These are phyloP conservation scores for Leptoteleia sp. DNA, from an alignment of 1,140 invertebrate genomes.

Conservation along the genomic window DNA sequence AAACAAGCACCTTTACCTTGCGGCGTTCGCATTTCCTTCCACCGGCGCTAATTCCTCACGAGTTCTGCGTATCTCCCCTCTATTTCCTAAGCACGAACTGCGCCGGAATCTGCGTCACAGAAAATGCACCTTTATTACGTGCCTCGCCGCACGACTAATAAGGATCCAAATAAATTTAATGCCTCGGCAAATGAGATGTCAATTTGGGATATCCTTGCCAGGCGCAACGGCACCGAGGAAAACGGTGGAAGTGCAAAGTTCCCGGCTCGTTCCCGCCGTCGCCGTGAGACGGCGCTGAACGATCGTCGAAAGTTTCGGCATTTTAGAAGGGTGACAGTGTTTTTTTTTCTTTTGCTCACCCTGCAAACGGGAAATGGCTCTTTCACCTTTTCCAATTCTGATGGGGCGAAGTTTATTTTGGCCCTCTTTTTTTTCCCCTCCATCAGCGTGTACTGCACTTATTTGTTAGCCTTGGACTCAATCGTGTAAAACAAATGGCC, in stretches of 20 bases:
- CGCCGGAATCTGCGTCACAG: slow-evolving; percentile 43
- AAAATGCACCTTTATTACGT: slow-evolving; percentile 61
- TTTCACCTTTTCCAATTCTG: background rate
- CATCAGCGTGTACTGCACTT: slow-evolving; percentile 25
- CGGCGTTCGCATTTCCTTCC: slow-evolving; percentile 47
- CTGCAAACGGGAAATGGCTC: too few relatives aligned
- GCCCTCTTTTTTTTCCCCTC: slow-evolving; percentile 5
- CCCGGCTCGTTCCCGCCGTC: too few relatives aligned
- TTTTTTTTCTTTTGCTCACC: too few relatives aligned
- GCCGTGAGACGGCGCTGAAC: too few relatives aligned
- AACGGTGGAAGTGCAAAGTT: too few relatives aligned
- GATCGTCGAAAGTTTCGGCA: too few relatives aligned
- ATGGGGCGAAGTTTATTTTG: slow-evolving; percentile 2
- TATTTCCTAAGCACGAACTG: slow-evolving; percentile 67
- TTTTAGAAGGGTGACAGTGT: too few relatives aligned
- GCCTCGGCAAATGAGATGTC: slow-evolving; percentile 1
- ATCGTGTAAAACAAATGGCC: slow-evolving; percentile 57
- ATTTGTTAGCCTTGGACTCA: slow-evolving; percentile 48
- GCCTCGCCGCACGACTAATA: slow-evolving; percentile 45
- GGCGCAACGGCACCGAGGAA: too few relatives aligned
- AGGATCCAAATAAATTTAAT: slow-evolving; percentile 37
- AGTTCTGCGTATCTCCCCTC: slow-evolving; percentile 69
- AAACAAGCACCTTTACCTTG: slow-evolving; percentile 67
- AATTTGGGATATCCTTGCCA: background rate
- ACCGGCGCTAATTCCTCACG: slow-evolving; percentile 71